Percentiles rank a stretch among this genome's conserved stretches.
phyloP scores from a whole-genome alignment of 2,888 invertebrate genomes.

The Eucriotettix oculatus region DNA sequence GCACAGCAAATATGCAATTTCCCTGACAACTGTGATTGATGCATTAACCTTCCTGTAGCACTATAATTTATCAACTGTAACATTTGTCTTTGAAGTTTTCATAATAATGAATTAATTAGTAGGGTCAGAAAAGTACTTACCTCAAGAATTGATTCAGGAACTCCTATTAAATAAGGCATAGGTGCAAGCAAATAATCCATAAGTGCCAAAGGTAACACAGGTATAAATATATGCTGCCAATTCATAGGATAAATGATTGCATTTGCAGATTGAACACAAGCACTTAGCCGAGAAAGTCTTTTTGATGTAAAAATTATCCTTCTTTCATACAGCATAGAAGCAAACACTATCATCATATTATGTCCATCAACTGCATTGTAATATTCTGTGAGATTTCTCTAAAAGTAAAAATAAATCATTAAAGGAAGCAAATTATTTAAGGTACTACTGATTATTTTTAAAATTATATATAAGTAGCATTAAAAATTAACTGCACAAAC shows the following conservation, averaged over 20 bases:
- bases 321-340: conserved; percentile 86
- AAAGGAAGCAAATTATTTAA: no score
- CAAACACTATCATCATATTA: conserved; percentile 92
- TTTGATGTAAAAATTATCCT: conserved; percentile 85
- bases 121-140: no score
- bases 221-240: conserved; percentile 98
- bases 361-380: conserved; percentile 90
- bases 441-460: no score
- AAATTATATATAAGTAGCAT: no score
- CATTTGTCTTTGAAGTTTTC: neutral
- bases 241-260: conserved; percentile 93
- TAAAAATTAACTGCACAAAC: conserved; percentile 3
- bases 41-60: no score
- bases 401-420: conserved; percentile 39
- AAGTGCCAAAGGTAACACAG: conserved; percentile 75
- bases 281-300: conserved; percentile 74
- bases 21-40: no score
- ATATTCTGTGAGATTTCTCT: conserved; percentile 94
- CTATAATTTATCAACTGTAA: neutral
- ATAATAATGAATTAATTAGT: conserved; percentile 1
- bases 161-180: conserved; percentile 96
- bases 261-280: conserved; percentile 87
- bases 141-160: conserved; percentile 70
- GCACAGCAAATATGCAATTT: no score
- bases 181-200: conserved; percentile 86